A percentile compares a stretch with the other conserved stretches of the same genome.
Evolutionary conservation across 2,113 vertebrate genomes (phyloP).

Genomic region (Haliaeetus leucogaster): DNA sequence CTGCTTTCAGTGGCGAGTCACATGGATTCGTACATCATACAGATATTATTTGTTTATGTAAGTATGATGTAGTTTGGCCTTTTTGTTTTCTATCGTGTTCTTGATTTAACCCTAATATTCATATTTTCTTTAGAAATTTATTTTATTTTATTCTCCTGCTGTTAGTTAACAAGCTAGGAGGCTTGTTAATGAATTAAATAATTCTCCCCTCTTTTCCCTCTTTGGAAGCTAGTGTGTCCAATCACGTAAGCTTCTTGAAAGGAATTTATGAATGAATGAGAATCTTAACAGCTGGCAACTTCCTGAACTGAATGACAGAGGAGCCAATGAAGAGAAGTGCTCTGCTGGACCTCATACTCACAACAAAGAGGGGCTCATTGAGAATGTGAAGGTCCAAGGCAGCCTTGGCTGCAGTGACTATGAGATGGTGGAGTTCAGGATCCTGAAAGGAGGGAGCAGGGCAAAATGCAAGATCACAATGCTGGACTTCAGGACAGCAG

Average conservation of each 20-base stretch:
- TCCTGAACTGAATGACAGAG: not conserved
- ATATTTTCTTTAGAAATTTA: not conserved
- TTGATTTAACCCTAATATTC: not conserved
- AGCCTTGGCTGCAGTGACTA: not conserved
- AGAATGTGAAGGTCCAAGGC: not conserved
- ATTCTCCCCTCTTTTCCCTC: not conserved
- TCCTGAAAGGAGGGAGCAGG: not conserved
- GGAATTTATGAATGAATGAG: not conserved
- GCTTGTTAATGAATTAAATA: not conserved
- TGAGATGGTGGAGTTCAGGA: not conserved
- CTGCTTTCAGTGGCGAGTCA: not conserved
- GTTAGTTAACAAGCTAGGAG: not conserved
- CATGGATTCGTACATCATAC: not conserved
- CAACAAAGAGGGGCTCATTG: not conserved
- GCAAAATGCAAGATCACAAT: not conserved
- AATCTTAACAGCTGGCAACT: not conserved
- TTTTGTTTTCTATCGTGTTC: not conserved
- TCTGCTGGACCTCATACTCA: not conserved
- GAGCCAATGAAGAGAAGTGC: not conserved
- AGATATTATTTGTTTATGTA: not conserved
- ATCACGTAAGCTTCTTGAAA: not conserved
- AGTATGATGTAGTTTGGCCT: not conserved
- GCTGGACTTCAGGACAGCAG: not conserved
- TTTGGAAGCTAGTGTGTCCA: not conserved
- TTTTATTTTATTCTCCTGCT: not conserved